These are phyloP conservation scores for Perccottus glenii DNA, from an alignment of 2,113 vertebrate species.

Conservation along the genomic window DNA sequence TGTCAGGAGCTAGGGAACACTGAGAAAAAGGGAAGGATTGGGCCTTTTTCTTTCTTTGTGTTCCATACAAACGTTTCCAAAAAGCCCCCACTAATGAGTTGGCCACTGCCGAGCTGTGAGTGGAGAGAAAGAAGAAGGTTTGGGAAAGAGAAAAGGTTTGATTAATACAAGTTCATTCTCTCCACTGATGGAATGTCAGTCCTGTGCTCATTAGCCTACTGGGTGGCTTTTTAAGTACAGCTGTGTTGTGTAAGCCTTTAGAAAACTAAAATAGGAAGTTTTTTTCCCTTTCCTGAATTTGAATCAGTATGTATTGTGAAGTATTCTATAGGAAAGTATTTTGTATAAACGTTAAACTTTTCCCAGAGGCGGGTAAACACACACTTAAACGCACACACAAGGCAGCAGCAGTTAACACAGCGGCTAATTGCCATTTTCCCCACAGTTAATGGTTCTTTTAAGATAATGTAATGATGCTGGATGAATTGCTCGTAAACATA, in stretches of 20 bases:
- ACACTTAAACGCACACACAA: constrained; percentile 32
- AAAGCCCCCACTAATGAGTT: constrained; percentile 67
- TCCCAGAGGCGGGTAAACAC: constrained; percentile 15
- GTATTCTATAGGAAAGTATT: constrained; percentile 31
- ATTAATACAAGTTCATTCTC: constrained; percentile 64
- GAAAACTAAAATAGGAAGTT: constrained; percentile 22
- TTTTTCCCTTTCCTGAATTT: constrained; percentile 28
- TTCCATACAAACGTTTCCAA: constrained; percentile 65
- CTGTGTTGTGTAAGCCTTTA: constrained; percentile 26
- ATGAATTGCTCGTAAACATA: constrained; percentile 76
- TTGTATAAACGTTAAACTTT: constrained; percentile 1
- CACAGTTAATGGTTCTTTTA: constrained; percentile 69
- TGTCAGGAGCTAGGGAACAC: constrained; percentile 66
- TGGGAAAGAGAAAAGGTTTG: constrained; percentile 66
- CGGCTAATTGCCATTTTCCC: constrained; percentile 61
- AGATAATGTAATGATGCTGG: constrained; percentile 72
- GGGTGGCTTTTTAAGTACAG: constrained; percentile 42
- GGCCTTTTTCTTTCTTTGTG: constrained; percentile 70
- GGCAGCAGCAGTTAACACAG: constrained; percentile 45
- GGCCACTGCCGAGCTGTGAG: constrained; percentile 47
- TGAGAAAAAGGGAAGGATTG: constrained; percentile 60
- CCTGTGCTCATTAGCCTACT: constrained; percentile 37
- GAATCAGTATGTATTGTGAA: constrained; percentile 29
- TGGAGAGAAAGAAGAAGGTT: constrained; percentile 55
- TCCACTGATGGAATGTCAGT: constrained; percentile 52